Conservation (phyloP, 2,888 invertebrate species). For the Ectropis crepuscularia region DNA sequence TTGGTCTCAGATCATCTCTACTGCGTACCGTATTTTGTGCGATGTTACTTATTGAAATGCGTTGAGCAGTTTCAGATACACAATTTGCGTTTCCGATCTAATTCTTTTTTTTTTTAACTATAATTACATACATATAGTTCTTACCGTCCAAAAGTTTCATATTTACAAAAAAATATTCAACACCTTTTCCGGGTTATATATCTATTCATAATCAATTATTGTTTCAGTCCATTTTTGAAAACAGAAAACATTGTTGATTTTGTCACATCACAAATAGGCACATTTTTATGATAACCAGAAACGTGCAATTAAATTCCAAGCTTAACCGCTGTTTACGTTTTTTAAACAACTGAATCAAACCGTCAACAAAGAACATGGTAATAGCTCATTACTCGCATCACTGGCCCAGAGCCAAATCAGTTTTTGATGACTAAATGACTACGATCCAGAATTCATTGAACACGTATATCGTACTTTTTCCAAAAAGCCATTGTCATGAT, state of each 20-base stretch:
- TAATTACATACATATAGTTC: too few relatives aligned
- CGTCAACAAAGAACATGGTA: constrained; percentile 61
- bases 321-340: constrained; percentile 31
- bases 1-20: too few relatives aligned
- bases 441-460: constrained; percentile 11
- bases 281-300: constrained; percentile 15
- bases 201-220: too few relatives aligned
- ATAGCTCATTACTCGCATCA: constrained; percentile 67
- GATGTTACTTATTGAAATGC: too few relatives aligned
- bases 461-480: constrained; percentile 4
- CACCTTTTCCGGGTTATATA: too few relatives aligned
- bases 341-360: constrained; percentile 44
- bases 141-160: too few relatives aligned
- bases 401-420: constrained; percentile 48
- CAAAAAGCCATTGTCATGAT: constrained; percentile 7
- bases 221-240: too few relatives aligned
- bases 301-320: constrained; percentile 27
- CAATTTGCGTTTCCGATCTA: too few relatives aligned
- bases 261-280: neutral
- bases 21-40: too few relatives aligned
- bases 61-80: too few relatives aligned
- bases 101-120: too few relatives aligned
- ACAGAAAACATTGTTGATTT: neutral
- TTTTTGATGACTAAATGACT: constrained; percentile 31
- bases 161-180: too few relatives aligned